These are phyloP conservation scores for Kradibia gibbosae DNA, from an alignment of 1,140 invertebrate species.

Conservation along the genomic window DNA sequence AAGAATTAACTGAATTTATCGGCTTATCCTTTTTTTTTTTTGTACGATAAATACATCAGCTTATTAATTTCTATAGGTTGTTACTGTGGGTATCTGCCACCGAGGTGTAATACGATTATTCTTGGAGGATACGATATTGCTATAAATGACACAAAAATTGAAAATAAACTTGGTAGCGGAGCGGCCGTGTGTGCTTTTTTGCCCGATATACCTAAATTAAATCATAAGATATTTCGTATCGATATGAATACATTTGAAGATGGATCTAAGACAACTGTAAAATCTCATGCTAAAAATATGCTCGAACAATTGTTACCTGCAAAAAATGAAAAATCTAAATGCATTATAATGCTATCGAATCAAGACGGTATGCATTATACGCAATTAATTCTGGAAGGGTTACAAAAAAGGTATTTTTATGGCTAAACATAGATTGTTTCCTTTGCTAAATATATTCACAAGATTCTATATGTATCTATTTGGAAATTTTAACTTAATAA, in stretches of 20 bases:
- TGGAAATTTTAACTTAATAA: neutral
- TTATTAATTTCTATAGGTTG: slow-evolving; percentile 49
- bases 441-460: slow-evolving; percentile 5
- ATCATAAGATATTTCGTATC: slow-evolving; percentile 47
- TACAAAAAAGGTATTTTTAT: slow-evolving; percentile 49
- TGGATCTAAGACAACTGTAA: slow-evolving; percentile 19
- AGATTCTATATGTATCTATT: slow-evolving; percentile 15
- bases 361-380: slow-evolving; percentile 25
- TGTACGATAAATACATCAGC: neutral
- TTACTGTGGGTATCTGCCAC: slow-evolving; percentile 53
- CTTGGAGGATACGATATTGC: slow-evolving; percentile 49
- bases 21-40: neutral
- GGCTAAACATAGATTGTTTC: slow-evolving; percentile 24
- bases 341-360: slow-evolving; percentile 59
- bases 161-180: slow-evolving; percentile 42
- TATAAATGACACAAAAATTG: slow-evolving; percentile 52
- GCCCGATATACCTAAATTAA: slow-evolving; percentile 57
- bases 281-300: slow-evolving; percentile 26
- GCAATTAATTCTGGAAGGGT: slow-evolving; percentile 39
- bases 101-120: slow-evolving; percentile 47
- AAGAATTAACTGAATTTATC: neutral
- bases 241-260: slow-evolving; percentile 15
- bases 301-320: slow-evolving; percentile 30
- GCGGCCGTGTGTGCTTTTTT: slow-evolving; percentile 57
- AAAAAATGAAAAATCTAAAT: slow-evolving; percentile 53